Evolutionary conservation across 2,888 invertebrate species (phyloP).

Genomic region (Drosophila dives): DNA sequence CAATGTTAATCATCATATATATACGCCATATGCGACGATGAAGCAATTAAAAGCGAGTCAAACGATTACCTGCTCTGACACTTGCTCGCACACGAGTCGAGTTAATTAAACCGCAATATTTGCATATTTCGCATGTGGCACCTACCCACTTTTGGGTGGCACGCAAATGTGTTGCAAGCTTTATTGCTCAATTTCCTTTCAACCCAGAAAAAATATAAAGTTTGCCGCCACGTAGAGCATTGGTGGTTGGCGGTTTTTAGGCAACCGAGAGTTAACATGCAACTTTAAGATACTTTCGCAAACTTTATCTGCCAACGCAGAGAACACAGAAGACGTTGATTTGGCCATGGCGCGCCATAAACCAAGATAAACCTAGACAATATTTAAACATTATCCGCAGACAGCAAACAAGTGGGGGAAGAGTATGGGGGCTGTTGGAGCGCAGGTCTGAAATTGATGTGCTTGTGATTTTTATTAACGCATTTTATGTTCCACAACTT

Average conservation of each 20-base stretch:
- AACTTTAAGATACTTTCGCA: constrained; percentile 72
- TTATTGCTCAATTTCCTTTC: constrained; percentile 73
- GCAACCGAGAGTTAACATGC: constrained; percentile 72
- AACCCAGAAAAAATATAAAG: constrained; percentile 35
- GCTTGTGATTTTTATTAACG: constrained; percentile 69
- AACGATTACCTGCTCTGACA: constrained; percentile 50
- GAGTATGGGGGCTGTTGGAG: not conserved
- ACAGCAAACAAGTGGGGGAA: not conserved
- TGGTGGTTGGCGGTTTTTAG: constrained; percentile 21
- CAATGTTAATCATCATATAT: constrained; percentile 56
- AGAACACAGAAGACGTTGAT: constrained; percentile 24
- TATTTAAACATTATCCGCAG: constrained; percentile 63
- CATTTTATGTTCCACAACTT: constrained; percentile 53
- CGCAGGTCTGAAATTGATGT: constrained; percentile 50
- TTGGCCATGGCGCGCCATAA: constrained; percentile 56
- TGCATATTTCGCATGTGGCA: constrained; percentile 67
- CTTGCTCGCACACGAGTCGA: constrained; percentile 40
- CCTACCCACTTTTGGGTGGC: not conserved
- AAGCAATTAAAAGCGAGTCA: constrained; percentile 66
- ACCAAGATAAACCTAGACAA: constrained; percentile 66
- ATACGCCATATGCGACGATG: constrained; percentile 60
- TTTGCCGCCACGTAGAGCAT: constrained; percentile 47
- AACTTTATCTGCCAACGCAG: constrained; percentile 58
- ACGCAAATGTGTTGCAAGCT: constrained; percentile 61
- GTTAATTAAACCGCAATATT: constrained; percentile 81